Base-by-base conservation (phyloP, 2,797 vertebrate species). In the Pipistrellus kuhlii region DNA sequence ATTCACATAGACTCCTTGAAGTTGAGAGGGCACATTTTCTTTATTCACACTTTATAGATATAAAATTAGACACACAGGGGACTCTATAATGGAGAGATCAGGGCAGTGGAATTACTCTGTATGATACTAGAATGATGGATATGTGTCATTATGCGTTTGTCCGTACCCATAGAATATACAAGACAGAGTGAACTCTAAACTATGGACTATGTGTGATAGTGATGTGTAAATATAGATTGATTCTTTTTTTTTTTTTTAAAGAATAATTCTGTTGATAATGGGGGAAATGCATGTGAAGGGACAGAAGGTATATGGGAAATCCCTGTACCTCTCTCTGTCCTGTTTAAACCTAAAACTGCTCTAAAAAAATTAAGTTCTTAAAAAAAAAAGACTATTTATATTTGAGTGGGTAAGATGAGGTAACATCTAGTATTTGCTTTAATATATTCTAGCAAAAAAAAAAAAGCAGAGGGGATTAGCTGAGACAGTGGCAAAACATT, bases 1-100 rank as follows among this genome's bases (percentile, higher is more conserved):
- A 76, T 59, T 88, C 68, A 44, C 13, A 64, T 21, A 71, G 27
- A 75, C 9, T 41, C 38, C 80, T 84, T 64, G 32, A 85, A 93
- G 27, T 85, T 62, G 8, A 91, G 3, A 87, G 7, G 21, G 15
- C 9, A 62, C 44, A 6, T 53, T 87, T 85, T 83, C 53, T 62
- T 80, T 81, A 85, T 66, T 89, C 25, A 48, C 5, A 82, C 88
- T 93, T 85, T 88, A 93, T 5, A 84, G 14, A 82, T 75, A 4
- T 41, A 86, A 41, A 83, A 62, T 84, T 82, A 78, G n/a, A 2
- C 35, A 76, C 12, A n/a, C 7, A 81, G 30, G 5, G 8, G 9
- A 73, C 51, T 73, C 85, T 83, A 18, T n/a, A 27, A 41, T 71
- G 41, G 11, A 72, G 15, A 32, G 21, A 69, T 38, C 38, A 72